These are phyloP conservation scores for Drosophila paracracens DNA, from an alignment of 2,888 invertebrate genomes.

Conservation along the genomic window DNA sequence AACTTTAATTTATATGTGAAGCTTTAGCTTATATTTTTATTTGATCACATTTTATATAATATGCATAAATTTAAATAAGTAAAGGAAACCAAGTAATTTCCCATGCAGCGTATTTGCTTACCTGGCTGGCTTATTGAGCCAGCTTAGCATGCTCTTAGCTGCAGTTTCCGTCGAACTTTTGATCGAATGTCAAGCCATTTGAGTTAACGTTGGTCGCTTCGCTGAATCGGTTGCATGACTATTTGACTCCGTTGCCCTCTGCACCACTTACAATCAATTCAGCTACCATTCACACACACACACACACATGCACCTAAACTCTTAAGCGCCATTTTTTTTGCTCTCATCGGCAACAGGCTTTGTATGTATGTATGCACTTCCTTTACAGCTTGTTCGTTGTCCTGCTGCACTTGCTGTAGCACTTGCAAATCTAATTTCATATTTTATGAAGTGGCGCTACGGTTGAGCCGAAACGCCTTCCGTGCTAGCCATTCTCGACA, in stretches of 20 bases:
- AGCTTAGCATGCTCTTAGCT: conserved; percentile 43
- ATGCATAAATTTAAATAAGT: not conserved
- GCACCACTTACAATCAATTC: conserved; percentile 37
- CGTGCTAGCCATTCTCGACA: conserved; percentile 27
- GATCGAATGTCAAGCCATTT: conserved; percentile 78
- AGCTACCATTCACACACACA: conserved; percentile 17
- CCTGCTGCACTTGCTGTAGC: conserved; percentile 34
- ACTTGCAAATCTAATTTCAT: conserved; percentile 78
- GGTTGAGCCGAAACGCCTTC: conserved; percentile 39
- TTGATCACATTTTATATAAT: not conserved
- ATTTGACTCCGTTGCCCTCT: conserved; percentile 48
- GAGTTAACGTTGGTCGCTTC: conserved; percentile 62
- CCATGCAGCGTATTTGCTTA: conserved; percentile 2
- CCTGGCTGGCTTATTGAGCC: not conserved
- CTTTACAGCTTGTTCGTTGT: conserved; percentile 35
- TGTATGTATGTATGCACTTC: conserved; percentile 54
- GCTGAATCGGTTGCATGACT: conserved; percentile 56
- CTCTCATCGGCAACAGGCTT: conserved; percentile 52
- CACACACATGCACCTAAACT: not conserved
- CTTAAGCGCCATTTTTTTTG: conserved; percentile 49
- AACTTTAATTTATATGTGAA: not conserved
- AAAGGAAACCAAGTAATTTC: not conserved
- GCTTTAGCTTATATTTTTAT: not conserved
- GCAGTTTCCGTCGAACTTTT: conserved; percentile 65
- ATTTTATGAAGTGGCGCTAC: conserved; percentile 76